Percentiles rank a stretch among this genome's conserved stretches.
Evolutionary conservation across 2,797 vertebrate genomes (phyloP).

Genomic region (Gallirallus australis): DNA sequence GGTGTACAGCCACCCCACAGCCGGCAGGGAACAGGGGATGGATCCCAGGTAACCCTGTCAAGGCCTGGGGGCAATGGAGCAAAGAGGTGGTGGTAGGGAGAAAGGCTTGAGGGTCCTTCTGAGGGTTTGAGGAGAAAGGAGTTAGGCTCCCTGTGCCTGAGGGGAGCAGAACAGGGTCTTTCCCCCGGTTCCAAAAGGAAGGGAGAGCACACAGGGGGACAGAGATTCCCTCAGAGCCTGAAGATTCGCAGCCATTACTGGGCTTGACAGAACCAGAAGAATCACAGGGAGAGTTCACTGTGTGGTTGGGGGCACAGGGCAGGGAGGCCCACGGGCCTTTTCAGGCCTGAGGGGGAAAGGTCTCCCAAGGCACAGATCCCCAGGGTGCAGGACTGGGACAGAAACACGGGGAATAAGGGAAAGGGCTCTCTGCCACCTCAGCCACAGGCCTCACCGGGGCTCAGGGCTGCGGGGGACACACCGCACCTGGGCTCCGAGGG

Average conservation of each 20-base stretch:
- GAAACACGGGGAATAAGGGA: too few species aligned
- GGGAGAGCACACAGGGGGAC: accelerated
- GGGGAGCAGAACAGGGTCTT: neutral
- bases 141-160: neutral
- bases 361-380: neutral
- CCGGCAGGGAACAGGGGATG: neutral
- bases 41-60: neutral
- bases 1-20: accelerated
- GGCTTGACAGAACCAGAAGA: neutral
- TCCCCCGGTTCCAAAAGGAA: neutral
- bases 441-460: too few species aligned
- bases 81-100: accelerated
- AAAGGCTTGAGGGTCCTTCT: neutral
- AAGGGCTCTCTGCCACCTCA: neutral
- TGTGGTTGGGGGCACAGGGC: neutral
- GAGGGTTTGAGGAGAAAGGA: too few species aligned
- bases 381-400: accelerated
- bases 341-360: neutral
- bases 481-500: neutral
- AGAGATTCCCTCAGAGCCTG: neutral
- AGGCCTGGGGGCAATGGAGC: neutral
- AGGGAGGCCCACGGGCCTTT: neutral
- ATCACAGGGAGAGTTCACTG: neutral
- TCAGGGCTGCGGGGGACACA: neutral
- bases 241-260: accelerated